Evolutionary conservation across 2,888 invertebrate genomes (phyloP).

Genomic region (Quadroppia sp.): DNA sequence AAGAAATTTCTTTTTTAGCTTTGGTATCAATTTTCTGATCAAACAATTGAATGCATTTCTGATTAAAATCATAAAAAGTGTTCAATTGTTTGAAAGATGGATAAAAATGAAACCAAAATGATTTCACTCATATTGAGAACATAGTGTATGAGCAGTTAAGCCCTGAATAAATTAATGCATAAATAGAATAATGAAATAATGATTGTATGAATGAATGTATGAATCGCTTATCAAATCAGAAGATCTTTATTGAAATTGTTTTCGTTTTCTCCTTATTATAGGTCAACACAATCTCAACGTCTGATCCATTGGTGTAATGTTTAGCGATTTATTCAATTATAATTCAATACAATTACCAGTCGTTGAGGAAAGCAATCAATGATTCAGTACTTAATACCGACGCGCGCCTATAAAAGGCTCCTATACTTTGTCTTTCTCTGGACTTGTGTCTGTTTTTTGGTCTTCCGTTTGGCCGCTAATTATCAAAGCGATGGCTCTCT

Average conservation of each 20-base stretch:
- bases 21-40: constrained; percentile 17
- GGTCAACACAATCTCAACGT: not conserved
- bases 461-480: constrained; percentile 45
- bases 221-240: not conserved
- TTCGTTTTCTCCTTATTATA: not conserved
- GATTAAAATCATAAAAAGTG: not conserved
- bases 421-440: constrained; percentile 48
- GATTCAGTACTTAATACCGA: constrained; percentile 44
- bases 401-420: constrained; percentile 46
- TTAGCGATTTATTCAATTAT: not conserved
- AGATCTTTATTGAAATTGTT: not conserved
- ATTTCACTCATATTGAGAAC: not conserved
- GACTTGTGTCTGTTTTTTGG: constrained; percentile 48
- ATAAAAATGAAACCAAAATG: not conserved
- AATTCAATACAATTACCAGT: constrained; percentile 14
- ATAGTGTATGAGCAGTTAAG: not conserved
- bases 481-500: constrained; percentile 43
- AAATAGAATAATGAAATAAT: too few relatives aligned
- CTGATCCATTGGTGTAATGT: not conserved
- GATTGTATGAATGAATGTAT: not conserved
- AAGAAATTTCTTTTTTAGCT: constrained; percentile 1
- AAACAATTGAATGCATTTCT: not conserved
- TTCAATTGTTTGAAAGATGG: not conserved
- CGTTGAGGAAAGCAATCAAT: constrained; percentile 11
- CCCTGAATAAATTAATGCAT: constrained; percentile 9